Percentiles rank a stretch among this genome's conserved stretches.
Conservation (phyloP, 2,888 invertebrate genomes). For the Temnothorax rugatulus region DNA sequence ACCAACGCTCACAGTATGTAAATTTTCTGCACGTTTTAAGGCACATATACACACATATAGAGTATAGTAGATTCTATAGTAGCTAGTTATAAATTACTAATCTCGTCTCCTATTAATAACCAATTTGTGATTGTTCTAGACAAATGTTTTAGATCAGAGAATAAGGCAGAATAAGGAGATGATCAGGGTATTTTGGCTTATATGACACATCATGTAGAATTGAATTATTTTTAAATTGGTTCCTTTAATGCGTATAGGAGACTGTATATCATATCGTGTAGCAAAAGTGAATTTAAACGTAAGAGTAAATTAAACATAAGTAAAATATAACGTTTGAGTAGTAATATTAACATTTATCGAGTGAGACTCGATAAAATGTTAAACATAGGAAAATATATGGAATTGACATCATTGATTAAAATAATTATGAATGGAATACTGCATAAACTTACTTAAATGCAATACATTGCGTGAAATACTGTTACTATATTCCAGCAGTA, state of each 20-base stretch:
- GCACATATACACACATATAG: not conserved
- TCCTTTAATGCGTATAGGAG: not conserved
- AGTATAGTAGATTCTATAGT: not conserved
- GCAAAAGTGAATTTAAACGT: not conserved
- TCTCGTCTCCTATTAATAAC: not conserved
- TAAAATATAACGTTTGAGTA: not conserved
- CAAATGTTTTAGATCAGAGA: not conserved
- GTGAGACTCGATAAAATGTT: not conserved
- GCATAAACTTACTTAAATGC: slow-evolving; percentile 21
- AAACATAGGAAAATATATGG: slow-evolving; percentile 1
- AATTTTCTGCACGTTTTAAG: not conserved
- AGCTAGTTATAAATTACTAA: not conserved
- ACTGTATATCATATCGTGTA: not conserved
- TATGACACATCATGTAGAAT: not conserved
- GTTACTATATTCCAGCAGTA: not conserved
- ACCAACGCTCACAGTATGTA: slow-evolving; percentile 13
- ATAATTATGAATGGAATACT: not conserved
- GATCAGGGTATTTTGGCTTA: not conserved
- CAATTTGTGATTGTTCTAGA: not conserved
- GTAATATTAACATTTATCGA: slow-evolving; percentile 20
- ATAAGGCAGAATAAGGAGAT: slow-evolving; percentile 11
- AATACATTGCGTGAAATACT: slow-evolving; percentile 3
- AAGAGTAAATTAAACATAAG: slow-evolving; percentile 1
- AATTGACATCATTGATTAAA: slow-evolving; percentile 31
- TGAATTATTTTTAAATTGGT: slow-evolving; percentile 16